A percentile compares a stretch with the other conserved stretches of the same genome.
These are phyloP conservation scores for Uropsilus gracilis DNA, from an alignment of 2,113 vertebrate genomes.

Conservation along the genomic window DNA sequence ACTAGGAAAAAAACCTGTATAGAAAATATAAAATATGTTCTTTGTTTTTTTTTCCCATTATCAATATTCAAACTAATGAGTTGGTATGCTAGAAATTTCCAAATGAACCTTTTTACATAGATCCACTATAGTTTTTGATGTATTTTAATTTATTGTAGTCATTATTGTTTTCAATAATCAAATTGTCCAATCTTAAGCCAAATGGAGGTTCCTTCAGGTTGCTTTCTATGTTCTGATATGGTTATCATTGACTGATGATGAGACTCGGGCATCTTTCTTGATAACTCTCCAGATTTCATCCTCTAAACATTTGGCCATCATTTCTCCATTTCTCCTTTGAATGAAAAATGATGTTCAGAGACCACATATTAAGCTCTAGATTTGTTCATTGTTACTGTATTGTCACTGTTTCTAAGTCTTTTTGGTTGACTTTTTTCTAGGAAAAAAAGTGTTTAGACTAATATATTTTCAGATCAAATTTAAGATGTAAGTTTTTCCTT, in stretches of 20 bases:
- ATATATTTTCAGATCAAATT: slow-evolving; percentile 27
- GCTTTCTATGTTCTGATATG: neutral
- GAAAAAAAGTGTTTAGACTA: neutral
- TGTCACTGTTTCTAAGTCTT: neutral
- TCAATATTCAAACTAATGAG: neutral
- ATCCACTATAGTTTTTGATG: neutral
- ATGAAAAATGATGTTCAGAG: neutral
- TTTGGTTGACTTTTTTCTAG: neutral
- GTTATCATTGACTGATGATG: neutral
- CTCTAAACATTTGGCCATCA: neutral
- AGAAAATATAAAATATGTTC: neutral
- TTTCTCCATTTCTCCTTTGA: neutral
- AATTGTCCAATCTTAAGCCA: neutral
- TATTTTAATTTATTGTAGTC: neutral
- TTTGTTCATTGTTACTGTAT: neutral
- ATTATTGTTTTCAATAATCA: neutral
- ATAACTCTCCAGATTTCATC: neutral
- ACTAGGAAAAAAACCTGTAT: neutral
- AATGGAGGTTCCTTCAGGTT: neutral
- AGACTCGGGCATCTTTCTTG: neutral
- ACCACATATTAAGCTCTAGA: neutral
- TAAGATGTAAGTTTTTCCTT: neutral
- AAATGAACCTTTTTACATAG: neutral
- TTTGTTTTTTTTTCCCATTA: neutral
- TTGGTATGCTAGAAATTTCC: neutral